Conservation (phyloP, 2,797 vertebrate genomes). For the Microhierax caerulescens region DNA sequence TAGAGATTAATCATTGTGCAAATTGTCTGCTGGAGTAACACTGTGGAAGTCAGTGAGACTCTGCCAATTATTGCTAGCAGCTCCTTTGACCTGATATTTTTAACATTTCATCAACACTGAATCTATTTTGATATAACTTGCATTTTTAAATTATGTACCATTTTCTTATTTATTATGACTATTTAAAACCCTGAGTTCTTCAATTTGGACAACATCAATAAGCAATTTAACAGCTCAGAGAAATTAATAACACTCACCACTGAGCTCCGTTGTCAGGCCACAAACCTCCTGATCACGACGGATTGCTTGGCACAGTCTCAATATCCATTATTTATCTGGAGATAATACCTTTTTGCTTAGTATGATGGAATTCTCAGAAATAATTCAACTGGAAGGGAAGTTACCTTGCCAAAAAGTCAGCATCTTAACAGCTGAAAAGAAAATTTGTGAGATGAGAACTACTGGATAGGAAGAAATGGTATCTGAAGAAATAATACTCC, state of each 20-base stretch:
- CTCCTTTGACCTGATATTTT: not conserved
- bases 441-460: constrained; percentile 12
- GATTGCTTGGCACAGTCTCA: not conserved
- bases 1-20: not conserved
- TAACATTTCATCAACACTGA: not conserved
- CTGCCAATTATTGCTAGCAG: not conserved
- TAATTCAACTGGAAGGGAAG: constrained; percentile 34
- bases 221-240: constrained; percentile 1
- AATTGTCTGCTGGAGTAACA: not conserved
- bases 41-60: not conserved
- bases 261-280: not conserved
- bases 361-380: not conserved
- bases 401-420: constrained; percentile 8
- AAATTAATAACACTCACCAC: not conserved
- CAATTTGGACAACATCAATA: not conserved
- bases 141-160: not conserved
- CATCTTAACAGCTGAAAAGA: not conserved
- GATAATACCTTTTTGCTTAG: not conserved
- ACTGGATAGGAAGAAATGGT: not conserved
- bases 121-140: not conserved
- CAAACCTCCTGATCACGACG: not conserved
- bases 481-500: not conserved
- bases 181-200: not conserved
- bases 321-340: constrained; percentile 9
- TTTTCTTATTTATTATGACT: constrained; percentile 10